Evolutionary conservation across 2,888 invertebrate genomes (phyloP), one percentile per base, ranked within the genome.

Genomic region (Sinotaia quadrata): DNA sequence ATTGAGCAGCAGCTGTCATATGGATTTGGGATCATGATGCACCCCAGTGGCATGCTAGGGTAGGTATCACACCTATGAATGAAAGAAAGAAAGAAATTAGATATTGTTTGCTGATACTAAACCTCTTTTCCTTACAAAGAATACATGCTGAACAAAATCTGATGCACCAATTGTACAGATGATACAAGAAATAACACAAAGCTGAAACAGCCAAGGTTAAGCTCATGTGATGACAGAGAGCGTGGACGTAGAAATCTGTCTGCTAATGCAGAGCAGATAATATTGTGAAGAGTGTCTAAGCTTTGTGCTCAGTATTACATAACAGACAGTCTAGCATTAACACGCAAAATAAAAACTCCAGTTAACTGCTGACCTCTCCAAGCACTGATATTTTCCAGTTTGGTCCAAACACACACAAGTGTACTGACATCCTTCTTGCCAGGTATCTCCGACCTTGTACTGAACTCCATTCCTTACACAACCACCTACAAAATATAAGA

Each of bases 341-440:
- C n/a, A n/a, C n/a, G n/a, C n/a, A n/a, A n/a, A n/a, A n/a, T n/a
- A n/a, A n/a, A n/a, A n/a, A n/a, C 15, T 2, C 41, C 24, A 52
- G 27, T n/a, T 21, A 2, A 4, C 27, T 33, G n/a, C 79, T 67
- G 69, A 82, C 82, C 79, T 82, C 58, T 81, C 79, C 18, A 75
- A 77, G 72, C 82, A 82, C 60, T 68, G 76, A 58, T 69, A 54
- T 21, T 78, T 78, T 8, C 74, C 72, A 29, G 70, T 61, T 21
- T 73, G 65, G 69, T 82, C 80, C 8, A 77, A 57, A 71, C 82
- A 82, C 67, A 75, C 76, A 72, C 82, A 82, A 4, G 65, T 68
- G 65, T 78, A 78, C 10, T 69, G 56, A 51, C 82, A 82, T 2
- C 81, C 82, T 71, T 81, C 81, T 54, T 81, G 77, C 82, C 82